A percentile compares a stretch with the other conserved stretches of the same genome.
phyloP scores from a whole-genome alignment of 2,113 vertebrate genomes.

The Sciurus niger region DNA sequence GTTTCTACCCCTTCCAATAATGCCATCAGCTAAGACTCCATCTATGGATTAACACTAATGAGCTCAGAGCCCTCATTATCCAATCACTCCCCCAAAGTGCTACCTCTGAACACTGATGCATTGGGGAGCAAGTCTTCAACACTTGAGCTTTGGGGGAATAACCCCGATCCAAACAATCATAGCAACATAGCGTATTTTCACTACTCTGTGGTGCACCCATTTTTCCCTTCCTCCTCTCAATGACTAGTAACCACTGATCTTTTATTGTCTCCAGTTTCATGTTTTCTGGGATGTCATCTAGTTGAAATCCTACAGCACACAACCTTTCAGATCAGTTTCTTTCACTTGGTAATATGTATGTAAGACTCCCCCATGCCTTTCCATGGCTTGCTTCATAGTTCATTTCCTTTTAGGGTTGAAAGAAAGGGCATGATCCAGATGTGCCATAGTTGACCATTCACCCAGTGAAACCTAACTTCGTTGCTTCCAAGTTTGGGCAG shows the following conservation, averaged over 20 bases:
- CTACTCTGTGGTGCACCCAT: background rate
- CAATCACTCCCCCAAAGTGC: background rate
- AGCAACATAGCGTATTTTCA: background rate
- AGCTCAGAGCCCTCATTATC: background rate
- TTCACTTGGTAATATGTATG: background rate
- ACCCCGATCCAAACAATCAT: background rate
- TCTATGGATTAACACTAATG: background rate
- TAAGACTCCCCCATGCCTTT: background rate
- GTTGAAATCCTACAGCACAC: background rate
- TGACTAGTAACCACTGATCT: background rate
- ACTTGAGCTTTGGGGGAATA: background rate
- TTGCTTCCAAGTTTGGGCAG: background rate
- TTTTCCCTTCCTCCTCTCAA: background rate
- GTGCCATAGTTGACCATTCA: background rate
- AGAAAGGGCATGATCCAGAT: background rate
- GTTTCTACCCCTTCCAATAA: background rate
- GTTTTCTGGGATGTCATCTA: background rate
- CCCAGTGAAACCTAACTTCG: background rate
- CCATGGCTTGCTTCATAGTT: background rate
- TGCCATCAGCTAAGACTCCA: background rate
- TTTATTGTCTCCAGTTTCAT: background rate
- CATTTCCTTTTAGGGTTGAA: background rate
- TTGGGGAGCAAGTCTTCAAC: background rate
- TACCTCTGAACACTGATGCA: background rate
- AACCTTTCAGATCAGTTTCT: background rate